A percentile compares a stretch with the other conserved stretches of the same genome.
These are phyloP conservation scores for Archocentrus centrarchus DNA, from an alignment of 2,113 vertebrate genomes.

Conservation along the genomic window DNA sequence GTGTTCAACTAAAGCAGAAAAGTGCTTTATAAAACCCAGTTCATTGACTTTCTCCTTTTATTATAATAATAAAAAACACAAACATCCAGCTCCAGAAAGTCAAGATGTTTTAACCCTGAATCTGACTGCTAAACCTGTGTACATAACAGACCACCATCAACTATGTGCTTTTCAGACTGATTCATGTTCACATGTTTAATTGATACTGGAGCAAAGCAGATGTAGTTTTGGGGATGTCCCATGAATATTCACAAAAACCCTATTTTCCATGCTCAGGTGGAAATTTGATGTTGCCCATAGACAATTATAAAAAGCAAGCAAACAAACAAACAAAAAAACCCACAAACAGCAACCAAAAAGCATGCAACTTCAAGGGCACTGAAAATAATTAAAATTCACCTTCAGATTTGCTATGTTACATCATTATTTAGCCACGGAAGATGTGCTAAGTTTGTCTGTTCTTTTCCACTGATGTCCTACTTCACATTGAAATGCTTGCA, in stretches of 20 bases:
- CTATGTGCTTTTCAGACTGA: not conserved
- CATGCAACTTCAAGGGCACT: not conserved
- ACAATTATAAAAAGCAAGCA: not conserved
- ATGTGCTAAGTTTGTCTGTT: constrained; percentile 2
- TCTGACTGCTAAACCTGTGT: constrained; percentile 14
- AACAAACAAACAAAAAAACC: not conserved
- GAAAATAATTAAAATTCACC: constrained; percentile 7
- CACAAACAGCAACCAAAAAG: not conserved
- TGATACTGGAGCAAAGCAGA: constrained; percentile 12
- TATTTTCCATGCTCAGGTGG: not conserved
- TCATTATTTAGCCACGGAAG: constrained; percentile 2
- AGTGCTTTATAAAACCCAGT: no score
- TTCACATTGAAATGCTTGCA: not conserved
- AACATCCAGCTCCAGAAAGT: not conserved
- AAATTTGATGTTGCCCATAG: not conserved
- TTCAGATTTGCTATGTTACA: constrained; percentile 10
- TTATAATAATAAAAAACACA: not conserved
- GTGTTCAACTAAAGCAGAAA: no score
- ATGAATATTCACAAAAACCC: no score
- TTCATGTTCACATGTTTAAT: not conserved
- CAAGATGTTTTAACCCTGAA: constrained; percentile 31
- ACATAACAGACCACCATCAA: not conserved
- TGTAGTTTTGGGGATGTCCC: not conserved
- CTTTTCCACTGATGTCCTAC: not conserved
- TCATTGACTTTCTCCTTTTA: not conserved